Evolutionary conservation across 2,113 vertebrate species (phyloP), one percentile per base, ranked within the genome.

Genomic region (Pelvicachromis taeniatus): DNA sequence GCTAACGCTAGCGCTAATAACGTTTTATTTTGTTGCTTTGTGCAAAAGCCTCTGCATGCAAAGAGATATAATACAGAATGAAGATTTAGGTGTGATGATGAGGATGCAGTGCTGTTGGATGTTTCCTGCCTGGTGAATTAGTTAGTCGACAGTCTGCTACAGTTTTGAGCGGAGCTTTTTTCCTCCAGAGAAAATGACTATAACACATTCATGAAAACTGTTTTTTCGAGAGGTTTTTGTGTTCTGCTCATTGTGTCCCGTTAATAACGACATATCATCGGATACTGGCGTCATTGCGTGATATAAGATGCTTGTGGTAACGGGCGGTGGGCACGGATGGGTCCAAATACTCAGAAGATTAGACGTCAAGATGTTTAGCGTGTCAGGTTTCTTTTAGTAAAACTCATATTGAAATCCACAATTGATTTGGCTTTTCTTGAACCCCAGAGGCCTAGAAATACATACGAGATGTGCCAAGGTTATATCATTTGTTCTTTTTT

Each of bases 1-100:
- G 80, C 89, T 93, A 87, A 19, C 1, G 4, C 61, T 81, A 90
- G 80, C 85, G 14, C 26, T 7, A n/a, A n/a, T 45, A 26, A 26
- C 23, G 16, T 45, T 17, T 58, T 45, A 42, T 42, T n/a, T 48
- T 2, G 9, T 2, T 16, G 26, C 4, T 31, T 0, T 0, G 42
- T 11, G 9, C 23, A 48, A 8, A 45, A 5, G 68, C 50, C 16
- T 11, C 40, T 75, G 23, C 42, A 31, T 31, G 4, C 42, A 31
- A 19, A 75, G 42, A 19, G 23, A 12, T 48, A 0, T 19, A 5
- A 0, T 2, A 12, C 23, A 50, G 16, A 4, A 31, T 50, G 9
- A 0, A 19, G 68, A 29, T 19, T 48, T 19, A 50, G 68, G 6
- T 12, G 42, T 31, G 16, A 0, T 31, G 1, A 50, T 12, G 23